Base-by-base conservation (phyloP, 2,888 invertebrate species). In the Achlya flavicornis region DNA sequence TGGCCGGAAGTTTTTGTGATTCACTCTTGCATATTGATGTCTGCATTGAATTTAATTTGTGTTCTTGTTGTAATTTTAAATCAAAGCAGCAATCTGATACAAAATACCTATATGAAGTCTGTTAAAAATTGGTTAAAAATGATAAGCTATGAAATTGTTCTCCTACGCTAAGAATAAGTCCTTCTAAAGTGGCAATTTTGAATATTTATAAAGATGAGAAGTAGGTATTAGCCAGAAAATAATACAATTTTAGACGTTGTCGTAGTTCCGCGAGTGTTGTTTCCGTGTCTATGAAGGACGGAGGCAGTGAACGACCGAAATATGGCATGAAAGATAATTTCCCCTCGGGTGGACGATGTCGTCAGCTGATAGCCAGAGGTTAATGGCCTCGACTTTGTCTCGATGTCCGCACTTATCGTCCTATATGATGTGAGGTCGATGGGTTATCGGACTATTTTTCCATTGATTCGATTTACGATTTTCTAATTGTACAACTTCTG, bases 321-420 rank as follows among this genome's bases (percentile, higher is more conserved):
- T 88, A 88, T 86, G 75, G 85, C 82, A 82, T 85, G 82, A 84
- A 85, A 89, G 88, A 92, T 92, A 90, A 91, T 88, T 88, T 88
- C 83, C 80, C 83, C 84, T 83, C 83, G 79, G 83, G 85, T 84
- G 81, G 80, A 78, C 85, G 90, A 88, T 92, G 91, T 91, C 91
- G 92, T 92, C 92, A 92, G 92, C 92, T 93, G 93, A 93, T 92
- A 93, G 86, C 77, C 75, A 64, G 85, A 84, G 92, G 91, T 89
- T 83, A 90, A 84, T 84, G 89, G 74, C 91, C 92, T 84, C 90
- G 86, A 90, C 91, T 90, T 91, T 90, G 92, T 91, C 90, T 90
- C 89, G 82, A 81, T 87, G 84, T 78, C 81, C 86, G 80, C 84
- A 85, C 86, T 84, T 89, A 89, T 88, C 90, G 85, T 78, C 79